These are phyloP conservation scores for Euthynnus affinis DNA, from an alignment of 2,797 vertebrate species.

Conservation along the genomic window DNA sequence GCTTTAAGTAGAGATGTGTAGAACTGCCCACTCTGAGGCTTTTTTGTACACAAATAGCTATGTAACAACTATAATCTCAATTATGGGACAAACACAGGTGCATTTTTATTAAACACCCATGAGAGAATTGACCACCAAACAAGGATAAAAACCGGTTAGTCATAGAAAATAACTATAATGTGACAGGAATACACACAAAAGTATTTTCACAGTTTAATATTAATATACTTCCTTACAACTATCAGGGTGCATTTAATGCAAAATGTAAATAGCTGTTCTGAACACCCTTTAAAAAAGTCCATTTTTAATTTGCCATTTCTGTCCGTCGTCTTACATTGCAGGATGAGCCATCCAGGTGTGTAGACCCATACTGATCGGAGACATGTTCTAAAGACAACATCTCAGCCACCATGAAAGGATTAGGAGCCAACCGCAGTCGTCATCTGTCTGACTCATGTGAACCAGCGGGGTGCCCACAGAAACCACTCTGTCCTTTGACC, in stretches of 20 bases:
- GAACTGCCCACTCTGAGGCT: constrained; percentile 28
- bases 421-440: constrained; percentile 95
- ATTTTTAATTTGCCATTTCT: neutral
- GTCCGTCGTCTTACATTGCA: constrained; percentile 57
- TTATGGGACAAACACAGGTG: constrained; percentile 32
- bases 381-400: constrained; percentile 84
- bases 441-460: constrained; percentile 97
- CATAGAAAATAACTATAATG: constrained; percentile 8
- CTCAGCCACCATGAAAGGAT: constrained; percentile 93
- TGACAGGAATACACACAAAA: constrained; percentile 4
- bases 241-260: neutral
- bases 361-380: constrained; percentile 66
- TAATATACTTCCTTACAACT: neutral
- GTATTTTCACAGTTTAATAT: constrained; percentile 2
- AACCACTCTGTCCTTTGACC: constrained; percentile 89
- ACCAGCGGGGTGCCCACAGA: constrained; percentile 91
- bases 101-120: constrained; percentile 25
- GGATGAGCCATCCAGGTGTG: constrained; percentile 76
- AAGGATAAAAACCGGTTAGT: constrained; percentile 1
- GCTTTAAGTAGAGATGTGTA: constrained; percentile 52
- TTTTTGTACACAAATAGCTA: constrained; percentile 46
- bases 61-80: constrained; percentile 50
- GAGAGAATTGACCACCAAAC: constrained; percentile 4
- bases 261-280: neutral
- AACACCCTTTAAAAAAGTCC: neutral